Evolutionary conservation across 2,113 vertebrate genomes (phyloP).

Genomic region (Hystrix brachyura): DNA sequence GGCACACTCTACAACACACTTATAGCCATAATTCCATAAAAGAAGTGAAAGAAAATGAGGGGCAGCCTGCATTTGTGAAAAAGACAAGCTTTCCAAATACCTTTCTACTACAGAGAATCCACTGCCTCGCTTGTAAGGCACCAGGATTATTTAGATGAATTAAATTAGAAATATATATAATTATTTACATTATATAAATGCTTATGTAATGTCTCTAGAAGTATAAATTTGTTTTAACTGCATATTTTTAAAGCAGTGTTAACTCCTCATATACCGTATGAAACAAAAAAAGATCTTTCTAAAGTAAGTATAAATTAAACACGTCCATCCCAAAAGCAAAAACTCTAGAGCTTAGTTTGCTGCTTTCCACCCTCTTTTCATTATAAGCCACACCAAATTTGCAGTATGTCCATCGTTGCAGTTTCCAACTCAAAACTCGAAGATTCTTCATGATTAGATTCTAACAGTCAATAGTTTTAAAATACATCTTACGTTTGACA

Average conservation of each 20-base stretch:
- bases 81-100: background rate
- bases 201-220: background rate
- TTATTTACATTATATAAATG: background rate
- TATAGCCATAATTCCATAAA: background rate
- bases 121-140: background rate
- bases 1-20: background rate
- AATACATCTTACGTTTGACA: background rate
- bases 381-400: conserved; percentile 24
- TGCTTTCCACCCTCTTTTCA: conserved; percentile 3
- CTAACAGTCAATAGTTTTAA: background rate
- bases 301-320: conserved; percentile 39
- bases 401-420: background rate
- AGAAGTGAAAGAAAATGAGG: conserved; percentile 43
- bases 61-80: background rate
- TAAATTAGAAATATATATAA: background rate
- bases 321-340: background rate
- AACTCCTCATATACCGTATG: background rate
- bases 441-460: conserved; percentile 26
- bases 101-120: conserved; percentile 44
- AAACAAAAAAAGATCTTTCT: conserved; percentile 40
- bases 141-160: conserved; percentile 26
- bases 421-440: conserved; percentile 12
- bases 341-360: background rate
- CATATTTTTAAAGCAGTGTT: background rate
- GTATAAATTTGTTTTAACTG: background rate